These are phyloP conservation scores for Spinus olivaceus DNA, from an alignment of 2,797 vertebrate genomes.

Conservation along the genomic window DNA sequence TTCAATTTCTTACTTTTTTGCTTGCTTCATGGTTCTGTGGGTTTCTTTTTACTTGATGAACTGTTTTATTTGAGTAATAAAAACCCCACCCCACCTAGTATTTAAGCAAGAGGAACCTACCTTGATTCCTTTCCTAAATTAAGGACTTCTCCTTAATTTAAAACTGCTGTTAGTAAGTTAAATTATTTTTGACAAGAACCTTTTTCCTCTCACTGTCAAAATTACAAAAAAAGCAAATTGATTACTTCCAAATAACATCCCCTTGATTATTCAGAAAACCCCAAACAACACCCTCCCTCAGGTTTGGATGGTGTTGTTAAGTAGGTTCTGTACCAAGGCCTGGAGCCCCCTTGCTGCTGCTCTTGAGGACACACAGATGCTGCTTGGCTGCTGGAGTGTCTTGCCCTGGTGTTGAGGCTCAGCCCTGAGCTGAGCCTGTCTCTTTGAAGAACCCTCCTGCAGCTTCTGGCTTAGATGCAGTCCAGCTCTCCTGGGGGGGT, in stretches of 20 bases:
- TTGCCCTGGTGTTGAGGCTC: neutral
- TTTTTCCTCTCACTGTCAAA: neutral
- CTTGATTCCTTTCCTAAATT: neutral
- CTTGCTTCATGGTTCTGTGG: neutral
- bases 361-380: neutral
- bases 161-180: neutral
- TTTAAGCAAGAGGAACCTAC: neutral
- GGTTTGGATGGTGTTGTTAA: neutral
- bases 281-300: accelerated
- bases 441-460: neutral
- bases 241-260: neutral
- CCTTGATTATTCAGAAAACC: neutral
- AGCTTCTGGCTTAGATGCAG: neutral
- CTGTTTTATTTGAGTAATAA: neutral
- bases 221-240: neutral
- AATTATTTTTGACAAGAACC: neutral
- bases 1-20: neutral
- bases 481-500: neutral
- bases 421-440: neutral
- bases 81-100: neutral
- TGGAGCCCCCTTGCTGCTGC: neutral
- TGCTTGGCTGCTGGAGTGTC: neutral
- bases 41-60: neutral
- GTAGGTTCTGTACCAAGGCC: neutral
- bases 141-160: neutral